Evolutionary conservation across 2,797 vertebrate genomes (phyloP), one percentile per base, ranked within the genome.

Genomic region (Microtus californicus): DNA sequence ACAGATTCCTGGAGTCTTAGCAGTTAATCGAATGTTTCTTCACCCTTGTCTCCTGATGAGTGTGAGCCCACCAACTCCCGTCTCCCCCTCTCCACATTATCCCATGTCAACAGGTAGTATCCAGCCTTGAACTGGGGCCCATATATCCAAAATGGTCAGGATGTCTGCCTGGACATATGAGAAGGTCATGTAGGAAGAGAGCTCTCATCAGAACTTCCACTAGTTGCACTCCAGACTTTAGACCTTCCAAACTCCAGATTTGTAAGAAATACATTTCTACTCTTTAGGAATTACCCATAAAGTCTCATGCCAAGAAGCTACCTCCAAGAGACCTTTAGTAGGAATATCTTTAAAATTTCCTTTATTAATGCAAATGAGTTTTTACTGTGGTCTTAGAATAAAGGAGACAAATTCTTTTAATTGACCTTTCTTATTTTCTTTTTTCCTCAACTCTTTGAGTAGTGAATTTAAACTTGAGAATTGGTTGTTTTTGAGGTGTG

Each of bases 361-460:
- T 78, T 90, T 95, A 65, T 34, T 87, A 95, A 95, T 6, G 63
- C 29, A 65, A 82, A 65, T 71, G 25, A 61, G 4, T 43, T 48
- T 78, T 94, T 89, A 61, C 27, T 5, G 6, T 79, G 6, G 6
- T 40, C 73, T 74, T 61, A 63, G 21, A 34, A 23, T 63, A 69
- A 73, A 27, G 40, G 89, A 83, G 2, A 86, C 5, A 59, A 31
- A 51, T 90, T 2, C 3, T 56, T 27, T 82, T 71, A 40, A 59
- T 78, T 87, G 37, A 93, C 48, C 76, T 92, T 94, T 67, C 63
- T 67, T 67, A 31, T 67, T 67, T 95, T 67, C 45, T 90, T 86
- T 5, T 48, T 90, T 74, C 56, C 8, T 71, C 80, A 34, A 37
- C 85, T 40, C 15, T 91, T 89, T 95, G 31, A 25, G 29, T 83